Base-by-base conservation (phyloP, 2,797 vertebrate genomes). In the Babyrousa celebensis region DNA sequence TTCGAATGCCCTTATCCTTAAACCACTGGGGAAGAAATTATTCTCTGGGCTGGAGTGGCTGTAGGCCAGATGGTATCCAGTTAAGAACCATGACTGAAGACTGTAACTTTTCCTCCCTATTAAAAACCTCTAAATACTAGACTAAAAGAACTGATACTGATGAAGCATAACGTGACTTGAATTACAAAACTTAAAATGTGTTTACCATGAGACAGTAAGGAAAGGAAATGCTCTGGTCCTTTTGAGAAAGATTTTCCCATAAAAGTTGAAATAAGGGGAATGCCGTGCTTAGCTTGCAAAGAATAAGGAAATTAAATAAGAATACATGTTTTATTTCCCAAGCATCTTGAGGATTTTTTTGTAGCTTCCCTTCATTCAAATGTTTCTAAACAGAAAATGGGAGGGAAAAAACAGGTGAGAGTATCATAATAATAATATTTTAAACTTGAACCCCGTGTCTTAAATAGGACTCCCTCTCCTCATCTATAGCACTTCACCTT, bases 291-390 rank as follows among this genome's bases (percentile, higher is more conserved):
- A 63, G 40, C 43, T 68, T 16, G 0, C 1, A 23, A 85, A 85
- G 40, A 71, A 74, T 43, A 60, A 78, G 56, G n/a, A 60, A 84
- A 94, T 63, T n/a, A 56, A 91, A 63, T 79, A 84, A 52, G 54
- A n/a, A 14, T 43, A 71, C 65, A 65, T n/a, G 43, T 67, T 77
- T 80, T 77, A 67, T 68, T 91, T 78, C 56, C 62, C 27, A 91
- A 75, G 17, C 27, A 88, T 87, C 85, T 88, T 88, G 36, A 87
- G 68, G 71, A 80, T 75, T 95, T 94, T 79, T 79, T 75, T 65
- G 29, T 32, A 94, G 75, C 65, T 87, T 90, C 77, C 6, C 62
- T 88, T 92, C 20, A 29, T 80, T 84, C 0, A 2, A 70, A 52
- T 77, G 52, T 67, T 77, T 88, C 65, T 72, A 68, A 36, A 12